Percentiles rank a stretch among this genome's conserved stretches.
Evolutionary conservation across 1,140 invertebrate genomes (phyloP).

Genomic region (Matsumurasca onukii): DNA sequence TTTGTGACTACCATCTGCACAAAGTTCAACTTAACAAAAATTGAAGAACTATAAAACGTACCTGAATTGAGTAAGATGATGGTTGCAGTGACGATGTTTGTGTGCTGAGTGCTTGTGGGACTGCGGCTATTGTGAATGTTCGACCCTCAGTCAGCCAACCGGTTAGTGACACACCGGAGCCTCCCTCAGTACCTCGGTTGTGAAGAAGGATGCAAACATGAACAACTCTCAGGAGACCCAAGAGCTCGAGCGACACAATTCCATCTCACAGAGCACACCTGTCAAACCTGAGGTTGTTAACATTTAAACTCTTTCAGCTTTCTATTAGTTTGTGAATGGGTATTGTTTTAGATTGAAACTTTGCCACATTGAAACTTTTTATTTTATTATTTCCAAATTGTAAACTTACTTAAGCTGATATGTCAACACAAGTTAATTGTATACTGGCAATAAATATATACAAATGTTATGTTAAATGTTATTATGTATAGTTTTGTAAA

Average conservation of each 20-base stretch:
- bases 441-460: too few species aligned
- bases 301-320: too few species aligned
- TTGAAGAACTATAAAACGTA: not conserved
- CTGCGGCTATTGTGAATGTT: conserved; percentile 81
- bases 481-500: too few species aligned
- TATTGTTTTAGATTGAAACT: too few species aligned
- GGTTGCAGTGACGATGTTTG: conserved; percentile 87
- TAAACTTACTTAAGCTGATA: too few species aligned
- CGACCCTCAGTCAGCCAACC: conserved; percentile 46
- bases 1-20: too few species aligned
- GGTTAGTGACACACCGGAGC: conserved; percentile 3
- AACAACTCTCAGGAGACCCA: conserved; percentile 23
- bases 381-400: too few species aligned
- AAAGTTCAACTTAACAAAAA: too few species aligned
- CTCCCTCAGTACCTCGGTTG: not conserved
- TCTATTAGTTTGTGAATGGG: too few species aligned
- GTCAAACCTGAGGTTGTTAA: conserved; percentile 46
- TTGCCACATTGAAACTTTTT: too few species aligned
- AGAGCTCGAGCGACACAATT: conserved; percentile 46
- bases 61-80: not conserved
- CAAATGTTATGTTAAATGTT: too few species aligned
- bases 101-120: conserved; percentile 89
- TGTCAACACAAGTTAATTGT: too few species aligned
- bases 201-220: conserved; percentile 28
- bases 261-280: conserved; percentile 36